Base-by-base conservation (phyloP, 2,888 invertebrate genomes). In the Andrena camellia region DNA sequence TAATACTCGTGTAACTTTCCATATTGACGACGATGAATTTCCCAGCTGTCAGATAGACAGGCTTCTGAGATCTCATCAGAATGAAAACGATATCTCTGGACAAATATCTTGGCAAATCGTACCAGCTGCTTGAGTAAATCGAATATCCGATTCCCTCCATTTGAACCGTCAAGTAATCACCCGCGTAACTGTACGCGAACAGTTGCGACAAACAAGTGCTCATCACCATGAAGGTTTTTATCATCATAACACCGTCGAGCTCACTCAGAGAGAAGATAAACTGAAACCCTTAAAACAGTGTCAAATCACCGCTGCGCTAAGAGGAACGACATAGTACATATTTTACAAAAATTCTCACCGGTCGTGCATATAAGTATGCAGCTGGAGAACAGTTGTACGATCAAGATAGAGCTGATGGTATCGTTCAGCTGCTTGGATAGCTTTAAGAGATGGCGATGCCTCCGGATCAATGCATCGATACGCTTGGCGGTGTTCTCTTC, bases 361-460 rank as follows among this genome's bases (percentile, higher is more conserved):
- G 23, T 52, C 13, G 42, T 26, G 33, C 67, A 68, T 13, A 78
- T 78, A 7, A 78, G 67, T 1, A 76, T 0, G 23, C 52, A 77
- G 26, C 78, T 76, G 2, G 67, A n/a, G 8, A 68, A 77, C 5
- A 78, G 4, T 5, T 78, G 77, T 0, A 67, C 10, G 1, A 77
- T 4, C n/a, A 78, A 42, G 52, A 77, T 7, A 23, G 5, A 26
- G 6, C 82, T 84, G 23, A 88, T 78, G 0, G 82, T 78, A 1
- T 84, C 35, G 42, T 88, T 80, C 13, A 92, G n/a, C 62, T 80
- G 62, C 7, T 81, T 20, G 4, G 78, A 69, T 8, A 90, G 2
- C 0, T 67, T 42, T 7, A 91, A 20, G 0, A 92, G 62, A 7
- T 84, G 73, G 10, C 33, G 17, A 20, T 92, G 92, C 26, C 88